Conservation (phyloP, 2,113 vertebrate genomes). For the Pelobates fuscus region DNA sequence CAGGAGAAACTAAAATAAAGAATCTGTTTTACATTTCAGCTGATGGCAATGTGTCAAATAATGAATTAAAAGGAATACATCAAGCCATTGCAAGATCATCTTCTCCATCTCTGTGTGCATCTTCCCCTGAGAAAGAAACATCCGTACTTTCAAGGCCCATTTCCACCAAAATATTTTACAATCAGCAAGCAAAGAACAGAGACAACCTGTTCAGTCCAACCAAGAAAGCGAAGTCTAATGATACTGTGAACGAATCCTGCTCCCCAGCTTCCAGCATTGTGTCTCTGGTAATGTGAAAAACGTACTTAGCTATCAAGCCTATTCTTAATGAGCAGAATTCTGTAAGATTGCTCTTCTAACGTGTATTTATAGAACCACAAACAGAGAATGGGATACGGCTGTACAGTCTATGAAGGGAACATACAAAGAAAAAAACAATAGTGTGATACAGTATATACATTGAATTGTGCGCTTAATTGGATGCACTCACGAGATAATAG, state of each 20-base stretch:
- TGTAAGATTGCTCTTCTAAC: no score
- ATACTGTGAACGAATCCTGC: conserved; percentile 48
- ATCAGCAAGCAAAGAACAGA: conserved; percentile 12
- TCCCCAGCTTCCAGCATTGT: conserved; percentile 54
- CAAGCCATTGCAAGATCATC: conserved; percentile 44
- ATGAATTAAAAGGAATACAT: conserved; percentile 50
- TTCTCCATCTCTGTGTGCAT: conserved; percentile 52
- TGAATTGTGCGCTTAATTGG: no score
- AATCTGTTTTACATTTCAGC: conserved; percentile 55
- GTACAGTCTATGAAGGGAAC: no score
- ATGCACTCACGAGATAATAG: no score
- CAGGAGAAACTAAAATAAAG: no score
- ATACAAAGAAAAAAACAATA: no score
- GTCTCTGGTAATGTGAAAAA: conserved; percentile 14
- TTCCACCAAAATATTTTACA: conserved; percentile 9
- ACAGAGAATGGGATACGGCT: no score
- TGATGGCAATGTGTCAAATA: conserved; percentile 57
- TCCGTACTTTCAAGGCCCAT: conserved; percentile 35
- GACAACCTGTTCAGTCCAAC: background rate
- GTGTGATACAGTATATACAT: no score
- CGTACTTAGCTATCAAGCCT: conserved; percentile 64
- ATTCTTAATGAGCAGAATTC: no score
- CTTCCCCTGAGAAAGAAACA: conserved; percentile 49
- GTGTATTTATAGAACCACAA: no score
- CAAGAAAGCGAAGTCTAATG: conserved; percentile 31